Conservation (phyloP, 1,140 invertebrate genomes). For the Drosophila malerkotliana region DNA sequence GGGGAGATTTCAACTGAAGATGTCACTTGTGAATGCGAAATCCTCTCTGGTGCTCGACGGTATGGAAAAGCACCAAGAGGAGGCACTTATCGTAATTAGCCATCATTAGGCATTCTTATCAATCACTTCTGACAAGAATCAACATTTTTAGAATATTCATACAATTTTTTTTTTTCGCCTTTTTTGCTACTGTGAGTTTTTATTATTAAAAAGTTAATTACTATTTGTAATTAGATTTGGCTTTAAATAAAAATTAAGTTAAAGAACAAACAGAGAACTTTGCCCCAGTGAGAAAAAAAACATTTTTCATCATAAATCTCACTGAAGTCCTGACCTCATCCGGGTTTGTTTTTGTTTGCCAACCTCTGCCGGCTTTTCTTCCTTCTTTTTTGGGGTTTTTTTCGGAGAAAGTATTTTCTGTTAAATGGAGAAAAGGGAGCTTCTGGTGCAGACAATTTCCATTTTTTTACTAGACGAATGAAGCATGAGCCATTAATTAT, state of each 20-base stretch:
- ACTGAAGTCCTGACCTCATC: conserved; percentile 14
- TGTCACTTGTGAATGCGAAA: conserved; percentile 17
- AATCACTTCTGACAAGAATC: conserved; percentile 10
- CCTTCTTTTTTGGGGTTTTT: not conserved
- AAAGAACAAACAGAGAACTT: not conserved
- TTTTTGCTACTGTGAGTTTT: not conserved
- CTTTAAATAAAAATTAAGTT: not conserved
- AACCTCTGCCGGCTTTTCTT: conserved; percentile 11
- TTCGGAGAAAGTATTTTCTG: not conserved
- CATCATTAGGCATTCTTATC: conserved; percentile 20
- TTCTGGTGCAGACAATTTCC: conserved; percentile 1
- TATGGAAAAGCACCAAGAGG: conserved; percentile 2
- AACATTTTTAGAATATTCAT: not conserved
- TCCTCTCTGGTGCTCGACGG: not conserved
- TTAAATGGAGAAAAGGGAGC: no score
- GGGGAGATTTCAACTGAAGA: conserved; percentile 12
- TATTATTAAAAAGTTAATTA: not conserved
- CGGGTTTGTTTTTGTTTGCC: conserved; percentile 13
- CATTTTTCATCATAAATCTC: conserved; percentile 55
- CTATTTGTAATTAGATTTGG: not conserved
- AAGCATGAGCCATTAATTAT: conserved; percentile 52
- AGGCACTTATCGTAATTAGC: conserved; percentile 28
- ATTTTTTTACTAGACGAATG: conserved; percentile 33
- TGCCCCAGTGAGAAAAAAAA: not conserved
- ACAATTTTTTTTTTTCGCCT: not conserved